A percentile compares a stretch with the other conserved stretches of the same genome.
These are phyloP conservation scores for Sympetrum striolatum DNA, from an alignment of 2,888 invertebrate genomes.

Conservation along the genomic window DNA sequence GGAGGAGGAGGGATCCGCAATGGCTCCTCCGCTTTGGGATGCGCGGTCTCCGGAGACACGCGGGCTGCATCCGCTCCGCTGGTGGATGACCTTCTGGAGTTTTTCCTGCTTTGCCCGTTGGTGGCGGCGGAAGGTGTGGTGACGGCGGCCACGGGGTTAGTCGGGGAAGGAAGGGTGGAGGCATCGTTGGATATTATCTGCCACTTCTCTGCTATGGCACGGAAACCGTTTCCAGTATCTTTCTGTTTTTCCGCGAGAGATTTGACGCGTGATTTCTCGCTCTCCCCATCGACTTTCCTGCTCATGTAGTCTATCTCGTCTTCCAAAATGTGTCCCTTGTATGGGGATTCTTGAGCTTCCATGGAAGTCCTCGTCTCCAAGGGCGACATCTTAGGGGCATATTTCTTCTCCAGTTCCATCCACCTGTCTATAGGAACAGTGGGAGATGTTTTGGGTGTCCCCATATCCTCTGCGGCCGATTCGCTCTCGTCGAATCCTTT, in stretches of 20 bases:
- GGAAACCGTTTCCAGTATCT: constrained; percentile 53
- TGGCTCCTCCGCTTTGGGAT: not conserved
- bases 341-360: constrained; percentile 21
- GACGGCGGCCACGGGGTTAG: constrained; percentile 35
- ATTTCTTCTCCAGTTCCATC: constrained; percentile 53
- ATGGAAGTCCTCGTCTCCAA: not conserved
- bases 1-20: not conserved
- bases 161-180: constrained; percentile 48
- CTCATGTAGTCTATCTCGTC: constrained; percentile 25
- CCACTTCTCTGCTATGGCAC: constrained; percentile 57
- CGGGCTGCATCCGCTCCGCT: not conserved
- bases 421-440: constrained; percentile 50
- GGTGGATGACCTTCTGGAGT: not conserved
- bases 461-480: constrained; percentile 45
- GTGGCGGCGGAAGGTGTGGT: not conserved
- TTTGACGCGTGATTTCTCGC: not conserved
- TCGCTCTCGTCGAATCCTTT: constrained; percentile 11
- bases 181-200: constrained; percentile 53
- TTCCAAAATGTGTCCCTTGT: not conserved
- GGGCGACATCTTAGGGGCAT: constrained; percentile 48
- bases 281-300: not conserved
- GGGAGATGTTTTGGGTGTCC: constrained; percentile 5
- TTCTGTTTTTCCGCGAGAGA: constrained; percentile 8
- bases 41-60: not conserved
- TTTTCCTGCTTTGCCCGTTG: not conserved